phyloP scores from a whole-genome alignment of 2,888 invertebrate species.

The Stratiomys singularior region DNA sequence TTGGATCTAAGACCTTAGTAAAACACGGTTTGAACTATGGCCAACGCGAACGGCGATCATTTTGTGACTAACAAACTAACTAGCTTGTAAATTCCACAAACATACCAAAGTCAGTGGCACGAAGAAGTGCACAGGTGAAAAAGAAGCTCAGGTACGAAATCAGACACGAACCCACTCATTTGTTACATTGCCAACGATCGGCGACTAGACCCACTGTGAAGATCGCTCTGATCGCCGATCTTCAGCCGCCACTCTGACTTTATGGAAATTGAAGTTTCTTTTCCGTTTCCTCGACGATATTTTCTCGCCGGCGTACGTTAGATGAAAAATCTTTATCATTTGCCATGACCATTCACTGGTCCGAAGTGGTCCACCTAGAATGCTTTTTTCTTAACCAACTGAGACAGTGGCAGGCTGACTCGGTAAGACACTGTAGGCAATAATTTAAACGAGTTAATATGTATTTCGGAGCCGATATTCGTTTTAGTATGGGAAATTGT shows the following conservation, averaged over 20 bases:
- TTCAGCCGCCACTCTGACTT: not conserved
- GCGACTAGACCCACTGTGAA: not conserved
- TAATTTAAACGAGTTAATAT: not conserved
- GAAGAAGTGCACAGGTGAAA: constrained; percentile 34
- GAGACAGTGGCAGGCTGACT: not conserved
- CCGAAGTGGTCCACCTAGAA: constrained; percentile 8
- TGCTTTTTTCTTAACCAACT: not conserved
- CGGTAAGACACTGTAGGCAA: constrained; percentile 6
- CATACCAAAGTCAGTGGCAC: constrained; percentile 44
- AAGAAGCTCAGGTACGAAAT: constrained; percentile 27
- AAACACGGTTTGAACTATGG: constrained; percentile 11
- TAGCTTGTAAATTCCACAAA: constrained; percentile 48
- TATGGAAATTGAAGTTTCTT: constrained; percentile 32
- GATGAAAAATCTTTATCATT: not conserved
- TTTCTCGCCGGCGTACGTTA: not conserved
- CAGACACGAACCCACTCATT: constrained; percentile 4
- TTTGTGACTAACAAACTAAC: constrained; percentile 50
- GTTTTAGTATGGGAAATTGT: not conserved
- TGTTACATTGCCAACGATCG: constrained; percentile 3
- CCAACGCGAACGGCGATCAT: constrained; percentile 51
- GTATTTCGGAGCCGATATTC: not conserved
- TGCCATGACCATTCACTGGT: constrained; percentile 7
- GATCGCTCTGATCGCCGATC: constrained; percentile 21
- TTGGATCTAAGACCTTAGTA: not conserved
- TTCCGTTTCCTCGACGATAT: constrained; percentile 35